A percentile compares a stretch with the other conserved stretches of the same genome.
Conservation (phyloP, 2,113 vertebrate species). For the Opisthocomus hoazin region DNA sequence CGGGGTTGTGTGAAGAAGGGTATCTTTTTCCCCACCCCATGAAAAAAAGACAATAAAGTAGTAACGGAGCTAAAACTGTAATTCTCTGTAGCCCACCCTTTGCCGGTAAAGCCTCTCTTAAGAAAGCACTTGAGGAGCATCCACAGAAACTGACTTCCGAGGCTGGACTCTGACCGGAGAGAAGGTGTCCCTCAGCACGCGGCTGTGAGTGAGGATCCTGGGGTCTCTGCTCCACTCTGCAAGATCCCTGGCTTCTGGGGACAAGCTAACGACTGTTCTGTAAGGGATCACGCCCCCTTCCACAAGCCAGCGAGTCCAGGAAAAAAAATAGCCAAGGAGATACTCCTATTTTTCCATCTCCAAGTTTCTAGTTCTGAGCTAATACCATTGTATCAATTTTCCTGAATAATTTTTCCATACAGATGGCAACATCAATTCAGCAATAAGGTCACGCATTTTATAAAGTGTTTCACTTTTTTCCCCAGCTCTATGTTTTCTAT, state of each 20-base stretch:
- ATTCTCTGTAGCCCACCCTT: neutral
- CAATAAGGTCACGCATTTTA: neutral
- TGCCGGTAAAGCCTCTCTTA: neutral
- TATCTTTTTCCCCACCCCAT: neutral
- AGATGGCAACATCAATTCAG: neutral
- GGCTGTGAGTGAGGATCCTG: neutral
- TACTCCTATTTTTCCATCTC: neutral
- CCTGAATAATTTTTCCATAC: neutral
- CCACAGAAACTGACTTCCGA: neutral
- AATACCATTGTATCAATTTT: neutral
- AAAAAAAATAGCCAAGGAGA: neutral
- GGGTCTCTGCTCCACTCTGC: neutral
- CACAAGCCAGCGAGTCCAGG: neutral
- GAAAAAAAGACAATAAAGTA: neutral
- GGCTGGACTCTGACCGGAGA: neutral
- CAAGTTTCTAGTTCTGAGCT: neutral
- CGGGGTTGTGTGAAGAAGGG: neutral
- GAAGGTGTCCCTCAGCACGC: neutral
- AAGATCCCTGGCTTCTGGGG: neutral
- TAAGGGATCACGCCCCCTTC: neutral
- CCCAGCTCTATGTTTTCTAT: neutral
- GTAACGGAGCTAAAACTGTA: neutral
- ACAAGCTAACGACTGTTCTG: neutral
- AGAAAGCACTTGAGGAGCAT: neutral
- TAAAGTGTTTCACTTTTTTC: neutral